Conservation (phyloP, 2,888 invertebrate genomes). For the Epicampocera succincta region DNA sequence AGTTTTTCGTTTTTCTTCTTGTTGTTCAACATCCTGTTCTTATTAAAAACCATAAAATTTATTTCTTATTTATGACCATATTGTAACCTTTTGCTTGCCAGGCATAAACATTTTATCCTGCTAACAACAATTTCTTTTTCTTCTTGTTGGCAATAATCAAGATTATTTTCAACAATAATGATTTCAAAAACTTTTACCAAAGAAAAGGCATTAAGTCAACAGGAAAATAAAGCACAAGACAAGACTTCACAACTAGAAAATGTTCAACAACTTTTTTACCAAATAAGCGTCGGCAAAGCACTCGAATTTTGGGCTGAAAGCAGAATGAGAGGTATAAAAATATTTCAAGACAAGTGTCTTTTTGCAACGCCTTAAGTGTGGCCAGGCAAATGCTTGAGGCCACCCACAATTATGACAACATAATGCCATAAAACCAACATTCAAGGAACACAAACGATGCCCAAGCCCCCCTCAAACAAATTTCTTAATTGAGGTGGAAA, state of each 20-base stretch:
- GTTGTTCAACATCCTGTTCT: constrained; percentile 61
- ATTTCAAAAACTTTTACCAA: constrained; percentile 51
- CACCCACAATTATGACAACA: constrained; percentile 71
- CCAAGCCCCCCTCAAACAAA: constrained; percentile 10
- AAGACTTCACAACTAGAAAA: constrained; percentile 58
- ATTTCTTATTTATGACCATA: constrained; percentile 69
- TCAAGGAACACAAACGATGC: constrained; percentile 10
- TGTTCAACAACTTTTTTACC: constrained; percentile 34
- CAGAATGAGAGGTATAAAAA: constrained; percentile 29
- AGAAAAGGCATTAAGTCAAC: constrained; percentile 43
- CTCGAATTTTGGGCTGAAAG: constrained; percentile 2
- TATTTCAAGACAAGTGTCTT: constrained; percentile 71
- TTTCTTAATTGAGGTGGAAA: constrained; percentile 13
- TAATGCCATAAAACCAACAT: constrained; percentile 50
- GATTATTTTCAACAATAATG: constrained; percentile 61
- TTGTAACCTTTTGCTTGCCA: constrained; percentile 60
- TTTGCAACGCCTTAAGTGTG: constrained; percentile 72
- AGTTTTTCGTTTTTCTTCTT: no score
- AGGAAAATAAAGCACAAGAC: constrained; percentile 33
- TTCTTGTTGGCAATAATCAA: constrained; percentile 57
- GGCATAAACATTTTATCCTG: constrained; percentile 44
- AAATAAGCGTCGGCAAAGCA: constrained; percentile 5
- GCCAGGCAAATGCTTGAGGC: constrained; percentile 71
- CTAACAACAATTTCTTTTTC: constrained; percentile 2
- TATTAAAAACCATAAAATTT: constrained; percentile 69